Base-by-base conservation (phyloP, 2,113 vertebrate species). In the Notothenia rossii region DNA sequence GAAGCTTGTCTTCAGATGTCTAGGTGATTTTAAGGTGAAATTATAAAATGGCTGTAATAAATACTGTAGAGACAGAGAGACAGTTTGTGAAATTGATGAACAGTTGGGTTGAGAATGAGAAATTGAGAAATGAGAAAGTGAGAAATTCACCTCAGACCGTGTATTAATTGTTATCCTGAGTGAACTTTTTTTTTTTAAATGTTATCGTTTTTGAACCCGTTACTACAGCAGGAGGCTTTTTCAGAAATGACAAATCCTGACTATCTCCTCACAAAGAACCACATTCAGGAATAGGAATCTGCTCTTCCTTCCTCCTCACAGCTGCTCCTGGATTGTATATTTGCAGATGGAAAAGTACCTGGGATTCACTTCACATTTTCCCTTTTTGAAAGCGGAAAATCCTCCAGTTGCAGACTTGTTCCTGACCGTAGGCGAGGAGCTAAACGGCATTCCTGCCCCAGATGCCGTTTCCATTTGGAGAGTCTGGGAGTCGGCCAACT, bases 401-500 rank as follows among this genome's bases (percentile, higher is more conserved):
- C 53, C 81, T 25, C 22, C 60, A 63, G 60, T 40, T 45, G 58
- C 75, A 75, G 81, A n/a, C 17, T 51, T 70, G 74, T 78, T 77
- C 81, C 86, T 85, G 29, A 29, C 29, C 29, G 80, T 17, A 84
- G 77, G 77, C 67, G 36, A 62, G 64, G 77, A 80, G 58, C 54
- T 77, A 66, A 76, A 76, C 50, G 20, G 81, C 86, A 86, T 92
- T 91, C 90, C 89, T 61, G n/a, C 9, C 72, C 79, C 72, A 54
- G 5, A 8, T 76, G 89, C 90, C 79, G 70, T 91, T 94, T 88
- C 91, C 87, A 87, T 72, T 79, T 48, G 74, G 77, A 86, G 82
- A 84, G 45, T 84, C 13, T 71, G 49, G 72, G 82, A 72, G n/a
- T 11, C 73, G 71, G 74, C 86, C 82, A 71, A 65, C 83, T 72